Conservation (phyloP, 2,888 invertebrate genomes). For the Empis stercorea region DNA sequence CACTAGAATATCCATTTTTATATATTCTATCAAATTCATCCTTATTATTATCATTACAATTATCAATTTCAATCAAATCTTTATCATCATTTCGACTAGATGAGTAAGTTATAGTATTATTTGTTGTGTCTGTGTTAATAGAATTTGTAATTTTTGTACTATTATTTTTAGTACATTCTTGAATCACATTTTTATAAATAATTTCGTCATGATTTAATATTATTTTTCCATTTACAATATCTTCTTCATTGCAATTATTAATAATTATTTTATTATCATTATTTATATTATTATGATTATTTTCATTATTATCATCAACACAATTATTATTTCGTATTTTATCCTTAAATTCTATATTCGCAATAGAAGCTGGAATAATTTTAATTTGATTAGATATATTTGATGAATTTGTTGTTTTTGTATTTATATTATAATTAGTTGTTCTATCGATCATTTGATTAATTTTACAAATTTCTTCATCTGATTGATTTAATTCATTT, state of each 20-base stretch:
- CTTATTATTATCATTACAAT: not conserved
- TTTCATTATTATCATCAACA: not conserved
- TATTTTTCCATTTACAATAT: not conserved
- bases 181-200: slow-evolving; percentile 2
- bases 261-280: slow-evolving; percentile 1
- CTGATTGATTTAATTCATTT: slow-evolving; percentile 25
- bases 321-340: not conserved
- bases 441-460: slow-evolving; percentile 1
- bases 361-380: too few species aligned
- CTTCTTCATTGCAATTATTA: slow-evolving; percentile 6
- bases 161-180: slow-evolving; percentile 6
- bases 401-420: too few species aligned
- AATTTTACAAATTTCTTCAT: slow-evolving; percentile 12
- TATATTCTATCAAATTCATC: too few species aligned
- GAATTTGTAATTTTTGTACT: too few species aligned
- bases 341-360: not conserved
- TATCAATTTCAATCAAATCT: not conserved
- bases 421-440: not conserved
- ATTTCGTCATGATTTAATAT: too few species aligned
- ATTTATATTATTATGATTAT: slow-evolving; percentile 9
- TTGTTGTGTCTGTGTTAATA: too few species aligned
- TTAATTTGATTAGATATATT: too few species aligned
- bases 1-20: not conserved
- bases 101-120: too few species aligned
- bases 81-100: too few species aligned